Evolutionary conservation across 2,888 invertebrate genomes (phyloP).

Genomic region (Sceliomorpha sp.): DNA sequence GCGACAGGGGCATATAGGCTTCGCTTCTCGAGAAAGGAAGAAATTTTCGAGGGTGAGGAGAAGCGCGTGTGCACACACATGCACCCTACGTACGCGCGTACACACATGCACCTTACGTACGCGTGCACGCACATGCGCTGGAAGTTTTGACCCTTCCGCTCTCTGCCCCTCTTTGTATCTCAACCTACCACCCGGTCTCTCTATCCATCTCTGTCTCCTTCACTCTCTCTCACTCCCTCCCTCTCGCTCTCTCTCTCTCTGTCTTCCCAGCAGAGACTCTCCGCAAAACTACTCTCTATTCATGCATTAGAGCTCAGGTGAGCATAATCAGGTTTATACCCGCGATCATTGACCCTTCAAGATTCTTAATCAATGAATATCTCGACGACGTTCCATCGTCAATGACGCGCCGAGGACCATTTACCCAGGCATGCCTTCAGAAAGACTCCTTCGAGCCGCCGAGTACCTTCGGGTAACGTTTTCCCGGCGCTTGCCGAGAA

Average conservation of each 20-base stretch:
- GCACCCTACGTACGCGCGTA: too few species aligned
- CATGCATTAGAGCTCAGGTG: constrained; percentile 18
- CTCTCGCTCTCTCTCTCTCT: constrained; percentile 26
- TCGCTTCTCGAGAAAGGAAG: constrained; percentile 61
- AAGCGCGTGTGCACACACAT: too few species aligned
- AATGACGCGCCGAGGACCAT: not conserved
- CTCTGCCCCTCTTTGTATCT: constrained; percentile 14
- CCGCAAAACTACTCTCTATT: constrained; percentile 13
- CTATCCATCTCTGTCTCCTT: constrained; percentile 11
- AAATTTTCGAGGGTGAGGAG: constrained; percentile 60
- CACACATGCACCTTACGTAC: too few species aligned
- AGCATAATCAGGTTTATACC: constrained; percentile 30
- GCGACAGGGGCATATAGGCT: constrained; percentile 62
- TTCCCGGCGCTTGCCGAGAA: too few species aligned
- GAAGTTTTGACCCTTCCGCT: constrained; percentile 6
- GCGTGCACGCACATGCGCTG: too few species aligned
- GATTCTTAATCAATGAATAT: too few species aligned
- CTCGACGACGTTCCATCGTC: not conserved
- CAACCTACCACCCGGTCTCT: constrained; percentile 35
- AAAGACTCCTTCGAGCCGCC: too few species aligned
- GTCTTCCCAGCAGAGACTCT: constrained; percentile 2
- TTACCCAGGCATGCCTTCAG: too few species aligned
- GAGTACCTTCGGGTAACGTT: too few species aligned
- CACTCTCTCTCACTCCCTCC: constrained; percentile 40
- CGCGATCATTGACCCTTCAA: constrained; percentile 31